Evolutionary conservation across 23 tunicate species (phyloP), one percentile per base, ranked within the genome.

Genomic region (Botrylloides violaceus): DNA sequence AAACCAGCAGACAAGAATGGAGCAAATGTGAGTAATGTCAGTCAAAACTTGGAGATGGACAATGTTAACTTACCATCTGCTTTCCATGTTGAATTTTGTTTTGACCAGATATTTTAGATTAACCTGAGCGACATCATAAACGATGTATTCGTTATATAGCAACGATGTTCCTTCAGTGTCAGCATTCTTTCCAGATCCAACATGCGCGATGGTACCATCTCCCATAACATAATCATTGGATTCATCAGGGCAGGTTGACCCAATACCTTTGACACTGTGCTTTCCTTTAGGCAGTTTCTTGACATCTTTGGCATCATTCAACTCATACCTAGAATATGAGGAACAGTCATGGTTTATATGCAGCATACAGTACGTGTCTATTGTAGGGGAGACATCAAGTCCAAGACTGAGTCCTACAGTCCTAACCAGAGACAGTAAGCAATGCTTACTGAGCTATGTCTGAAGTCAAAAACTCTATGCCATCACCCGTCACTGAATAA

Each of bases 121-220:
- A 32, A 93, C 98, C 73, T 93, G 98, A 34, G 98, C 98, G 18
- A 81, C 88, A 53, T 93, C 98, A 68, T 93, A 93, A 18, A 93
- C 98, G 27, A 93, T 86, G 68, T 85, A 93, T 59, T 93, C 98
- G 55, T 93, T 93, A 78, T 93, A 93, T 43, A 93, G 85, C 58
- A 93, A 61, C 29, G 71, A 53, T 2, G 80, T 74, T 60, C 55
- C 30, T 6, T 68, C 65, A 49, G 73, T 24, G 31, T 81, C 83
- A 36, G 84, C 71, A 5, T 76, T 32, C 26, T 68, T 64, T 2
- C 87, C 92, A 30, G 63, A 61, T 9, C 98, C 98, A 71, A 66
- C 76, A 5, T 94, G 98, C 2, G 84, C 85, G 1, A 66, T 55
- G 35, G 56, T 53, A 18, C 83, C 81, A 29, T 73, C 71, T 22